These are phyloP conservation scores for Phocoena phocoena DNA, from an alignment of 2,113 vertebrate species.

Conservation along the genomic window DNA sequence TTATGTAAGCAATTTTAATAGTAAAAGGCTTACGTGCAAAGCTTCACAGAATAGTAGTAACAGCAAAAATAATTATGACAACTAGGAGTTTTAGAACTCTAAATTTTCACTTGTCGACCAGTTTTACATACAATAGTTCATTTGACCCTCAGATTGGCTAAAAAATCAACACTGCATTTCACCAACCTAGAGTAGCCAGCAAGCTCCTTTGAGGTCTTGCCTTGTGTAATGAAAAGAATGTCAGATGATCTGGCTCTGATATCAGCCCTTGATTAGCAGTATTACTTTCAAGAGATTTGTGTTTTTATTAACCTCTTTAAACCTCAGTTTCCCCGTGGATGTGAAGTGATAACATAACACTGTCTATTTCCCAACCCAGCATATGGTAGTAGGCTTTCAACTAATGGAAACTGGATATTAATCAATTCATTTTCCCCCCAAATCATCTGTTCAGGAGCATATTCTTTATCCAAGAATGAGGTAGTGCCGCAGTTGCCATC, in stretches of 20 bases:
- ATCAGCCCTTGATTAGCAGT: not conserved
- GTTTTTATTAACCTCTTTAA: not conserved
- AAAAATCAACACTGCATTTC: not conserved
- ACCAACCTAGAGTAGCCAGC: not conserved
- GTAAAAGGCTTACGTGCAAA: not conserved
- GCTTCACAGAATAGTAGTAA: not conserved
- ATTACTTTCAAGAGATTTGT: not conserved
- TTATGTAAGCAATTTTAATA: constrained; percentile 14
- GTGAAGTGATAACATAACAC: not conserved
- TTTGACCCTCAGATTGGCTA: not conserved
- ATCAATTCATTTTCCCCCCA: not conserved
- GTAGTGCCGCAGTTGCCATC: not conserved
- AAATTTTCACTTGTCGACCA: not conserved
- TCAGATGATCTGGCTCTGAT: not conserved
- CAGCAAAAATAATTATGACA: constrained; percentile 15
- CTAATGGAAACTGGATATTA: not conserved
- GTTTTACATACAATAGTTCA: not conserved
- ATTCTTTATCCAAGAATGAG: not conserved
- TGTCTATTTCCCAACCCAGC: not conserved
- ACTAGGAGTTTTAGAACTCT: not conserved
- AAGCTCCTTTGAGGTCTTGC: not conserved
- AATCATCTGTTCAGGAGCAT: not conserved
- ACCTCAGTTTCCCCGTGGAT: not conserved
- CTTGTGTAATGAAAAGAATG: not conserved
- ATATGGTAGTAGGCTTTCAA: not conserved